Base-by-base conservation (phyloP, 2,888 invertebrate genomes). In the Philhelius pedissequus region DNA sequence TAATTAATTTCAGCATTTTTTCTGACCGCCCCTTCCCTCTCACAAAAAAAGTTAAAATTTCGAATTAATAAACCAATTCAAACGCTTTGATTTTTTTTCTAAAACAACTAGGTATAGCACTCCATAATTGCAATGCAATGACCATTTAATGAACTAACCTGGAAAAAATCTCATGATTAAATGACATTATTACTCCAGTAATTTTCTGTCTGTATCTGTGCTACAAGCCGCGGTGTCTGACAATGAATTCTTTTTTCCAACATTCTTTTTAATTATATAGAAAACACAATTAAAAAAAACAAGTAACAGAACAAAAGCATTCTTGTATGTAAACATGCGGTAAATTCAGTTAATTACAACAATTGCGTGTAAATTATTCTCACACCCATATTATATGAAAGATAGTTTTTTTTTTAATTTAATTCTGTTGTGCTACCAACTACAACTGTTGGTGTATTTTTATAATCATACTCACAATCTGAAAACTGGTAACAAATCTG, bases 401-500 rank as follows among this genome's bases (percentile, higher is more conserved):
- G 9, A 75, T 13, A 48, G 35, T 45, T 73, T 27, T 45, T 15
- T 54, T 18, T 30, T 30, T 25, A 9, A 32, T 2, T 27, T 8
- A 3, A 2, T 35, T n/a, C 0, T 48, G 13, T 22, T 48, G 13
- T 22, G 3, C 18, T 54, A 32, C 18, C n/a, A 40, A 27, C 43
- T 78, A 66, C 60, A 25, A 30, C 74, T 52, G 20, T 45, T 64
- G 58, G 40, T 11, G 66, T n/a, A 15, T 52, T 15, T 52, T 52
- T 52, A 27, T 73, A 68, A 74, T 38, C 64, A 50, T 43, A 70
- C 40, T 35, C 13, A 56, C 6, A 52, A 40, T 69, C 71, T 35
- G 15, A 73, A 77, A 62, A 82, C 82, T 73, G 82, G 77, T 82
- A 77, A 38, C 60, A 73, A 62, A 77, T 77, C 82, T 73, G 77